phyloP scores from a whole-genome alignment of 2,113 vertebrate genomes.

The Pituophis catenifer region DNA sequence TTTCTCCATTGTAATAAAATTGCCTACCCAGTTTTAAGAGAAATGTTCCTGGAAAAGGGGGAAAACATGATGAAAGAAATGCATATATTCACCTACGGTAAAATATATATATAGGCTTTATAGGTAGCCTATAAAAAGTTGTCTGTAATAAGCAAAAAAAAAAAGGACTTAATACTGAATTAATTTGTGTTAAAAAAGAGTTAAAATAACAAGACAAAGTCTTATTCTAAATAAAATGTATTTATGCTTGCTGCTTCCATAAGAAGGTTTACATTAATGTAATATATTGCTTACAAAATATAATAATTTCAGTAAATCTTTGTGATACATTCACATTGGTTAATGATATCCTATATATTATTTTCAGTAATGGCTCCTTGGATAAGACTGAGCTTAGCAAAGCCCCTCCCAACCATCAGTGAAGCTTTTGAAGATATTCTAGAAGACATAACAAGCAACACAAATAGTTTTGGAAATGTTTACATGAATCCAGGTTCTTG shows the following conservation, averaged over 20 bases:
- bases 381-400: conserved; percentile 70
- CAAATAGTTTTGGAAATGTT: conserved; percentile 40
- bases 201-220: not conserved
- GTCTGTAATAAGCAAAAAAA: not conserved
- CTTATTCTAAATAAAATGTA: not conserved
- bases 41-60: not conserved
- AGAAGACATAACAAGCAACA: conserved; percentile 62
- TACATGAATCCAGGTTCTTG: conserved; percentile 11
- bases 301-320: not conserved
- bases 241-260: not conserved
- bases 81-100: not conserved
- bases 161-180: not conserved
- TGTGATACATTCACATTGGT: not conserved
- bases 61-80: not conserved
- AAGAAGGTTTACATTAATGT: not conserved
- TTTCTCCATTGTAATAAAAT: not conserved
- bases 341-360: conserved; percentile 27
- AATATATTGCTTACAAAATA: not conserved
- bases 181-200: not conserved
- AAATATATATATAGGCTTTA: not conserved
- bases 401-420: conserved; percentile 78
- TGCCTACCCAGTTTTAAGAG: not conserved
- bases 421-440: conserved; percentile 73
- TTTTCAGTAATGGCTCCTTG: conserved; percentile 77
- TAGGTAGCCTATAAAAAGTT: not conserved